Base-by-base conservation (phyloP, 1,140 invertebrate species). In the Berghia stephanieae region DNA sequence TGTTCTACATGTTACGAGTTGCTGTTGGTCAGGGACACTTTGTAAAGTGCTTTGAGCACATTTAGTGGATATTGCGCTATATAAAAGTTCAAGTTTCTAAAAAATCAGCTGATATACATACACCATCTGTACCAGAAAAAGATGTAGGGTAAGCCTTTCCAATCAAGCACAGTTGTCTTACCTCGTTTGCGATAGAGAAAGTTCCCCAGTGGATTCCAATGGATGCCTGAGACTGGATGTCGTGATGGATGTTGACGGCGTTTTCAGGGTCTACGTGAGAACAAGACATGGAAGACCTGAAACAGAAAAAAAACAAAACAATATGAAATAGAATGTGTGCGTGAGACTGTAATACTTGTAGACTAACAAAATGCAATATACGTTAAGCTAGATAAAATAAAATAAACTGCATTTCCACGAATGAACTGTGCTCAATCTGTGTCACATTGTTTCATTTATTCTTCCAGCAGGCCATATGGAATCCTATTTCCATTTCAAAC, bases 181-280 rank as follows among this genome's bases (percentile, higher is more conserved):
- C 86, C 81, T 88, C 87, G 76, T 74, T 55, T n/a, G 81, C 63
- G 36, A 87, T 78, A 44, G 84, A 70, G 71, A 88, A 89, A 24
- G 88, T 89, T 40, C 87, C 88, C 88, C 88, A 89, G 73, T 89
- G 88, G 60, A 89, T 87, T n/a, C 83, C 88, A 57, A 89, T 55
- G 24, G 86, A 86, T 31, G 75, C 74, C 60, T 83, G 82, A 34
- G 83, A 75, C 63, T 78, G 72, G 18, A 91, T 67, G 82, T 92
- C 90, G 44, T 80, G 60, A 79, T 92, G 91, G 27, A 92, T 89
- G 73, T 87, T 43, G 13, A 92, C 88, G 21, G 91, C 91, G 82
- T 92, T 90, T 55, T 86, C 83, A 24, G 91, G 91, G 81, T 91
- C 84, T 27, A 91, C 85, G 83, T 92, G 91, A 66, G 90, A 89